Conservation (phyloP, 2,797 vertebrate species). For the Tokudaia tokunoshimensis region DNA sequence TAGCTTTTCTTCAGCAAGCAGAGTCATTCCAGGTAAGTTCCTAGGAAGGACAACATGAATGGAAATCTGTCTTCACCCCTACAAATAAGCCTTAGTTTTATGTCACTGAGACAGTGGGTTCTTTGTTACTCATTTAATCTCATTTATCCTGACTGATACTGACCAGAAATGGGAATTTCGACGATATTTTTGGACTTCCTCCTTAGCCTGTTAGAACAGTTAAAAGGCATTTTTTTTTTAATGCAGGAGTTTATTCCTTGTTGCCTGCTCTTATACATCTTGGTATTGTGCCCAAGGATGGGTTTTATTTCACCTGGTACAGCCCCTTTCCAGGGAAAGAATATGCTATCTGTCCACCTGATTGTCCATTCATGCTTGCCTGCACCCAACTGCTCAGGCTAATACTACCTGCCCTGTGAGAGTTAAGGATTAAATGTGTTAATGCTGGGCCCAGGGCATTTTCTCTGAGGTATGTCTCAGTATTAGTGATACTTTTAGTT, state of each 20-base stretch:
- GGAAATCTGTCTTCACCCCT: not conserved
- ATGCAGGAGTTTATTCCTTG: not conserved
- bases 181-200: not conserved
- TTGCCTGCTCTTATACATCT: not conserved
- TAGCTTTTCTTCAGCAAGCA: not conserved
- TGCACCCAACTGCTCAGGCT: not conserved
- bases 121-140: not conserved
- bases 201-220: not conserved
- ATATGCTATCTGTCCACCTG: too few species aligned
- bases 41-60: not conserved
- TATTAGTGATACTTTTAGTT: not conserved
- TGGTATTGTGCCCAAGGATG: not conserved
- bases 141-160: not conserved
- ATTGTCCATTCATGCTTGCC: not conserved
- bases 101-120: not conserved
- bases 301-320: not conserved
- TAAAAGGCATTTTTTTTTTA: not conserved
- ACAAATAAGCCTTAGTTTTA: not conserved
- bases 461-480: not conserved
- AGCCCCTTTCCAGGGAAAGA: not conserved
- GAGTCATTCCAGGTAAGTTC: not conserved
- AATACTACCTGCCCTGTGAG: not conserved
- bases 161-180: not conserved
- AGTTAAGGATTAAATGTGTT: not conserved
- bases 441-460: accelerated